Percentiles rank a stretch among this genome's conserved stretches.
phyloP scores from a whole-genome alignment of 2,888 invertebrate genomes.

The Vesta saturnalis region DNA sequence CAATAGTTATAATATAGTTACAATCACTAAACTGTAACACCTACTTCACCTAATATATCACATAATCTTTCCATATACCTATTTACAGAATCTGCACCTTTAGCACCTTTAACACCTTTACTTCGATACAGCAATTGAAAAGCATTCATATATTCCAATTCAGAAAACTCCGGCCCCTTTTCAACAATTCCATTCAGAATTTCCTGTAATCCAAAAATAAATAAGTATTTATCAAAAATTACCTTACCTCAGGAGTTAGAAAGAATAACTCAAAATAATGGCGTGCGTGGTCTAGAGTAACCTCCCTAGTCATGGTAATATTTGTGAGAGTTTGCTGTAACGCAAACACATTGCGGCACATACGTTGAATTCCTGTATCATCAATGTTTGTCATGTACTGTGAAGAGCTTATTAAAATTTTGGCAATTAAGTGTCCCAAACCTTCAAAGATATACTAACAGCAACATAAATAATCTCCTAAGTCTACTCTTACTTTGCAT shows the following conservation, averaged over 20 bases:
- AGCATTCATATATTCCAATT: conserved; percentile 88
- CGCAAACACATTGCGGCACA: conserved; percentile 86
- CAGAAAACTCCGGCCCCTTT: conserved; percentile 87
- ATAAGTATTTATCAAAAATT: not conserved
- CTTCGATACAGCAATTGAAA: conserved; percentile 80
- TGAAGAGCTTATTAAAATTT: conserved; percentile 82
- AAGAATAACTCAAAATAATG: conserved; percentile 89
- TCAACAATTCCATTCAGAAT: conserved; percentile 85
- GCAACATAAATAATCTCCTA: conserved; percentile 25
- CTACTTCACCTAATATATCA: conserved; percentile 85
- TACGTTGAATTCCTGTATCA: conserved; percentile 82
- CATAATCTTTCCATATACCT: conserved; percentile 82
- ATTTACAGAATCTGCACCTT: conserved; percentile 68
- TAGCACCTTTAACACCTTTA: conserved; percentile 62
- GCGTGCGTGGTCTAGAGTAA: conserved; percentile 88
- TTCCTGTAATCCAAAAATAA: conserved; percentile 68
- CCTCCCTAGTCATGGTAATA: conserved; percentile 82
- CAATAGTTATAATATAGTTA: too few relatives aligned
- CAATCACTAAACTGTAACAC: conserved; percentile 77
- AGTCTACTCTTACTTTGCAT: conserved; percentile 68
- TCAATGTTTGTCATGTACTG: conserved; percentile 83
- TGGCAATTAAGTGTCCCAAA: conserved; percentile 80
- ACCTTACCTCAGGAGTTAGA: conserved; percentile 78
- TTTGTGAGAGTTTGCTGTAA: conserved; percentile 87
- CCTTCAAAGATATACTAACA: conserved; percentile 90